A percentile compares a stretch with the other conserved stretches of the same genome.
Evolutionary conservation across 2,888 invertebrate species (phyloP).

Genomic region (Phlogophora meticulosa): DNA sequence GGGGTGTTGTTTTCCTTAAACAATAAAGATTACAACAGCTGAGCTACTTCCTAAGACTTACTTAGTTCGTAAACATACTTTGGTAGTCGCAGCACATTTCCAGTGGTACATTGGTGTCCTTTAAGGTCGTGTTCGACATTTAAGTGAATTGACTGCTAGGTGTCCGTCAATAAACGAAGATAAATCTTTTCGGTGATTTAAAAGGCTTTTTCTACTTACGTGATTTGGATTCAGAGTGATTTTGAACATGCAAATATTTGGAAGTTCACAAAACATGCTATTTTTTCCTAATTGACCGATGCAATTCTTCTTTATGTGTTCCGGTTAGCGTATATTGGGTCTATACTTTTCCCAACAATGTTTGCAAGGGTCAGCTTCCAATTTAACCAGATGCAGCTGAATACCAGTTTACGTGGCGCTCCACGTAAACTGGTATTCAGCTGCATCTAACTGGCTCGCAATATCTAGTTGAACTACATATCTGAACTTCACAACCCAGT

Average conservation of each 20-base stretch:
- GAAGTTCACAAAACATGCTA: neutral
- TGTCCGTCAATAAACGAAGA: conserved; percentile 69
- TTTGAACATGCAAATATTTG: neutral
- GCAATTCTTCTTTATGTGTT: neutral
- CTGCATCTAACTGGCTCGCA: too few relatives aligned
- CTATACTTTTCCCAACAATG: too few relatives aligned
- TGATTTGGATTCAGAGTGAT: conserved; percentile 1
- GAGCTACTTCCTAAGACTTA: conserved; percentile 49
- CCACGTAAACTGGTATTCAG: too few relatives aligned
- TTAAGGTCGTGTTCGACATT: conserved; percentile 78
- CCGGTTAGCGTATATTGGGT: neutral
- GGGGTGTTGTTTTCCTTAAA: conserved; percentile 18
- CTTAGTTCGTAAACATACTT: conserved; percentile 65
- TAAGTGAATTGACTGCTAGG: conserved; percentile 73
- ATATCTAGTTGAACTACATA: too few relatives aligned
- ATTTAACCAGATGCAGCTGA: too few relatives aligned
- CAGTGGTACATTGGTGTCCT: conserved; percentile 68
- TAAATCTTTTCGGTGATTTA: conserved; percentile 67
- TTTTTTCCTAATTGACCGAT: too few relatives aligned
- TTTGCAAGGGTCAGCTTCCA: too few relatives aligned
- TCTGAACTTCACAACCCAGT: too few relatives aligned
- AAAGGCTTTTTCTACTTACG: conserved; percentile 63
- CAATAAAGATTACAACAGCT: conserved; percentile 9
- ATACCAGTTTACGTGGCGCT: too few relatives aligned
- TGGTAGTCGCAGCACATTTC: conserved; percentile 74